Conservation (phyloP, 2,797 vertebrate species). For the Protonibea diacanthus region DNA sequence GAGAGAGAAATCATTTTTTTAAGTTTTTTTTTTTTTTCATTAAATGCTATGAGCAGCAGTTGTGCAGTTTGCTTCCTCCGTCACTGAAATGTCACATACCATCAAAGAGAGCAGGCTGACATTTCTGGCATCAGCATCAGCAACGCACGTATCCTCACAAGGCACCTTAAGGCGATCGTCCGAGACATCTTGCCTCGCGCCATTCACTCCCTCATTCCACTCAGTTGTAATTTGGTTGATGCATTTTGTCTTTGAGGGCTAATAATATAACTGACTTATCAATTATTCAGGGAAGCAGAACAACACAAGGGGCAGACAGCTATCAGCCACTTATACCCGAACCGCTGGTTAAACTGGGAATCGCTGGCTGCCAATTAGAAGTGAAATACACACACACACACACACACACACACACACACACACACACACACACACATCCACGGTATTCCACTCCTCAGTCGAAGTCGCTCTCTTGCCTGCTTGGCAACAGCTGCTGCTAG, state of each 20-base stretch:
- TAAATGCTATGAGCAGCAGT: constrained; percentile 33
- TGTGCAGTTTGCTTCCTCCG: constrained; percentile 37
- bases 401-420: constrained; percentile 15
- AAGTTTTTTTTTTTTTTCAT: constrained; percentile 2
- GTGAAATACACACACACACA: constrained; percentile 37
- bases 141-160: constrained; percentile 25
- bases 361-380: constrained; percentile 77
- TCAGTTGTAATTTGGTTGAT: constrained; percentile 67
- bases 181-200: constrained; percentile 17
- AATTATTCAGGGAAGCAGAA: constrained; percentile 83
- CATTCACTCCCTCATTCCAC: constrained; percentile 52
- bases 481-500: constrained; percentile 62
- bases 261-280: constrained; percentile 84
- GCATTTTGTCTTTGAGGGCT: constrained; percentile 74
- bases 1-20: not conserved
- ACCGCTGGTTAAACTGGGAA: constrained; percentile 71
- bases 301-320: constrained; percentile 71
- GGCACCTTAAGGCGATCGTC: constrained; percentile 31
- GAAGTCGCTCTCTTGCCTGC: constrained; percentile 40
- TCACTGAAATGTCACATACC: constrained; percentile 39
- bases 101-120: constrained; percentile 37
- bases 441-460: constrained; percentile 14
- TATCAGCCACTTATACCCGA: constrained; percentile 68
- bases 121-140: constrained; percentile 27
- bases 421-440: not conserved